phyloP scores from a whole-genome alignment of 2,113 vertebrate genomes.

The Ailurus styani region DNA sequence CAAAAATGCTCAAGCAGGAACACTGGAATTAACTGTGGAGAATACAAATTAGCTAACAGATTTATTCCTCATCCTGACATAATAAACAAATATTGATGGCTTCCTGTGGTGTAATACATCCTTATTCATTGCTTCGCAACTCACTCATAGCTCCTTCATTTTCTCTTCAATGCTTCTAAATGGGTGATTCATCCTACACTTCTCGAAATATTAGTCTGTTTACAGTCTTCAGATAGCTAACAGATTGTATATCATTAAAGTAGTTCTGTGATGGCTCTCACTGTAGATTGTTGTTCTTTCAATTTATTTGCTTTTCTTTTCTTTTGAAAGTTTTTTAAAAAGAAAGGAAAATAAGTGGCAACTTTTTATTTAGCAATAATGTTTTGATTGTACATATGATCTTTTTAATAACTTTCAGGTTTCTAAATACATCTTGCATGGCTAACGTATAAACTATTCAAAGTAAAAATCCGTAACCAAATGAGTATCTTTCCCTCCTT shows the following conservation, averaged over 20 bases:
- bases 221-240: conserved; percentile 69
- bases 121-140: conserved; percentile 77
- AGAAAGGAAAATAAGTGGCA: conserved; percentile 15
- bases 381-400: not conserved
- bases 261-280: conserved; percentile 42
- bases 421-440: not conserved
- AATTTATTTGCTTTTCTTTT: conserved; percentile 36
- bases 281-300: conserved; percentile 47
- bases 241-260: conserved; percentile 70
- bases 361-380: not conserved
- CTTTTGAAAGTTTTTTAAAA: conserved; percentile 14
- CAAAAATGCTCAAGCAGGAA: conserved; percentile 57
- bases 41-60: conserved; percentile 81
- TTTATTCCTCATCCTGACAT: conserved; percentile 78
- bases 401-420: conserved; percentile 22
- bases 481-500: not conserved
- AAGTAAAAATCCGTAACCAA: not conserved
- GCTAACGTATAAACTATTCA: not conserved
- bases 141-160: conserved; percentile 76
- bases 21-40: conserved; percentile 72
- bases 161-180: conserved; percentile 76
- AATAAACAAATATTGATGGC: conserved; percentile 84
- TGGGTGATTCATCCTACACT: conserved; percentile 76
- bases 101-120: conserved; percentile 78
- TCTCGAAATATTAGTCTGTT: conserved; percentile 76